Conservation (phyloP, 1,140 invertebrate genomes). For the Zaprionus kolodkinae region DNA sequence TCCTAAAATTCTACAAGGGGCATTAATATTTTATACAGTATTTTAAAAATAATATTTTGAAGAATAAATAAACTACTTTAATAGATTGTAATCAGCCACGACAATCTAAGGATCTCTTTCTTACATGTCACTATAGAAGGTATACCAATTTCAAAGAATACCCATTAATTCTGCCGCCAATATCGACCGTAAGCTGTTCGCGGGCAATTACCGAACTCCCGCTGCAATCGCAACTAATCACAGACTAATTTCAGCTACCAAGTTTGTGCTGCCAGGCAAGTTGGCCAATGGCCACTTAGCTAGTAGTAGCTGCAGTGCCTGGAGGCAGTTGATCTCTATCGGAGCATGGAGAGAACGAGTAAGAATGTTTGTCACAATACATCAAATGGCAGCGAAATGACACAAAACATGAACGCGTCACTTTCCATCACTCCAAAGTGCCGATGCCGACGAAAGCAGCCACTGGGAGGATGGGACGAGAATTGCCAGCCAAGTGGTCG, state of each 20-base stretch:
- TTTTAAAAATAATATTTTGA: too few relatives aligned
- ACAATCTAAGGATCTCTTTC: too few relatives aligned
- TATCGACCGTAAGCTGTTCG: constrained; percentile 1
- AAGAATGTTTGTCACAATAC: constrained; percentile 84
- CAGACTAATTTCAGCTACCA: constrained; percentile 51
- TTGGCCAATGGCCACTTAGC: constrained; percentile 32
- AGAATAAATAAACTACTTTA: too few relatives aligned
- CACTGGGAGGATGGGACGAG: constrained; percentile 2
- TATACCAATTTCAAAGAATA: background rate
- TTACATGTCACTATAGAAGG: background rate
- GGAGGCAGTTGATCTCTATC: constrained; percentile 28
- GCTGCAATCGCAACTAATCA: constrained; percentile 44
- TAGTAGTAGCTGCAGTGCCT: constrained; percentile 15
- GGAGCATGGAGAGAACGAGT: constrained; percentile 22
- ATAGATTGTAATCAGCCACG: too few relatives aligned
- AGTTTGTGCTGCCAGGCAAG: constrained; percentile 31
- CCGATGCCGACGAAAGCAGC: constrained; percentile 65
- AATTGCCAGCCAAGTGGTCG: constrained; percentile 46
- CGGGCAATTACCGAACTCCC: constrained; percentile 29
- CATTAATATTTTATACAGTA: too few relatives aligned
- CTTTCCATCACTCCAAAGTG: constrained; percentile 84
- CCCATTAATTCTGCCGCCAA: background rate
- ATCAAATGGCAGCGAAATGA: constrained; percentile 81
- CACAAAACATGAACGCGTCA: constrained; percentile 84
- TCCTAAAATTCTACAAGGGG: too few relatives aligned